These are phyloP conservation scores for Galerucella nymphaeae DNA, from an alignment of 2,888 invertebrate species.

Conservation along the genomic window DNA sequence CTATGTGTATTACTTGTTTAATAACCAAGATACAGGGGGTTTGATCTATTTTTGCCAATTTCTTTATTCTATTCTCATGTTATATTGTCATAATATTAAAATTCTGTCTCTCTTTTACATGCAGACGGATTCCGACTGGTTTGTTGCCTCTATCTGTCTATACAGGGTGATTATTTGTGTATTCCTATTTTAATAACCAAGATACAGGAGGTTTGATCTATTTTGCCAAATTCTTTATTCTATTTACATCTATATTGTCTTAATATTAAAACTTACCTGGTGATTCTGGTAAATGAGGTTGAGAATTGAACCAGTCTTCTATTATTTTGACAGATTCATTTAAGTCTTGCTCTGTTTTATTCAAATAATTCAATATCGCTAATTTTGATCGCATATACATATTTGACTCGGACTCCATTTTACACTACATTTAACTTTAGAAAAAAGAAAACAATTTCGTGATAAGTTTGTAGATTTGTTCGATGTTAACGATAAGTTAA, in stretches of 20 bases:
- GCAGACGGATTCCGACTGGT: too few species aligned
- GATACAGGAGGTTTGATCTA: too few species aligned
- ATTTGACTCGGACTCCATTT: background rate
- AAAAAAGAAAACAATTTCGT: background rate
- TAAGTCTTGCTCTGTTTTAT: slow-evolving; percentile 38
- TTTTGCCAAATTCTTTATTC: too few species aligned
- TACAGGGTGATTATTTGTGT: too few species aligned
- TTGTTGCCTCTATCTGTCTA: too few species aligned
- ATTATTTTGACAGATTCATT: slow-evolving; percentile 48
- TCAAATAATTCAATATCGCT: slow-evolving; percentile 34
- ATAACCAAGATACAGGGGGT: too few species aligned
- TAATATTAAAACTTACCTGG: slow-evolving; percentile 45
- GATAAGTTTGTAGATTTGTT: background rate
- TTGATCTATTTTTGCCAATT: too few species aligned
- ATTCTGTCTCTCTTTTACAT: too few species aligned
- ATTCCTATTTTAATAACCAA: too few species aligned
- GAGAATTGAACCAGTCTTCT: slow-evolving; percentile 50
- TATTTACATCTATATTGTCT: background rate
- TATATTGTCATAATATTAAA: too few species aligned
- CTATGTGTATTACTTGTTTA: too few species aligned
- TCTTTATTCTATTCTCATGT: too few species aligned
- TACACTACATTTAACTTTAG: background rate
- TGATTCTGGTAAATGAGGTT: slow-evolving; percentile 55
- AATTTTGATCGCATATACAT: slow-evolving; percentile 27
- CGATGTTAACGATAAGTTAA: background rate